Percentiles rank a stretch among this genome's conserved stretches.
These are phyloP conservation scores for Odocoileus hemionus DNA, from an alignment of 2,113 vertebrate species.

Conservation along the genomic window DNA sequence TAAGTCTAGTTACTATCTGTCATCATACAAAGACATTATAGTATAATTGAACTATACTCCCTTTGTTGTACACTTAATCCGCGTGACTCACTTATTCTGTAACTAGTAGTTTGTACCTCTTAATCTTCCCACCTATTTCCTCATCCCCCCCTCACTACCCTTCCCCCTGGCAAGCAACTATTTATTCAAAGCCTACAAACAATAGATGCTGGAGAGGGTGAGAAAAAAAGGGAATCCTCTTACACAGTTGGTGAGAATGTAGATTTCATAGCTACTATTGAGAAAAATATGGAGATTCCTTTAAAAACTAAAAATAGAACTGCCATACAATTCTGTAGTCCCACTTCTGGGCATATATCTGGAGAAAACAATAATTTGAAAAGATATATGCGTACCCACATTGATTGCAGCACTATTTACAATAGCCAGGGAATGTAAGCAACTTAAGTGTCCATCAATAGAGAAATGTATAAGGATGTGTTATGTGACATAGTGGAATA, in stretches of 20 bases:
- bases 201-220: neutral
- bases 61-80: neutral
- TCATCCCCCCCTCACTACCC: fast-evolving
- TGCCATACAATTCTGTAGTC: neutral
- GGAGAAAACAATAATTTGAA: neutral
- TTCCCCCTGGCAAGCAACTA: neutral
- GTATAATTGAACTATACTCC: neutral
- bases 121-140: neutral
- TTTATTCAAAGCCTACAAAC: neutral
- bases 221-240: neutral
- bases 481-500: neutral
- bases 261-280: neutral
- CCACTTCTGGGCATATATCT: neutral
- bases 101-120: neutral
- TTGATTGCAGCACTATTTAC: neutral
- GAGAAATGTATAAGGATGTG: neutral
- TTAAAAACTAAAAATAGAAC: neutral
- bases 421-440: neutral
- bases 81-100: neutral
- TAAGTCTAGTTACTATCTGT: neutral
- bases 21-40: neutral
- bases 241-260: neutral
- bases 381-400: neutral
- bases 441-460: neutral
- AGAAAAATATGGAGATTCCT: neutral